A percentile compares a stretch with the other conserved stretches of the same genome.
Conservation (phyloP, 2,888 invertebrate genomes). For the Brachylomia viminalis region DNA sequence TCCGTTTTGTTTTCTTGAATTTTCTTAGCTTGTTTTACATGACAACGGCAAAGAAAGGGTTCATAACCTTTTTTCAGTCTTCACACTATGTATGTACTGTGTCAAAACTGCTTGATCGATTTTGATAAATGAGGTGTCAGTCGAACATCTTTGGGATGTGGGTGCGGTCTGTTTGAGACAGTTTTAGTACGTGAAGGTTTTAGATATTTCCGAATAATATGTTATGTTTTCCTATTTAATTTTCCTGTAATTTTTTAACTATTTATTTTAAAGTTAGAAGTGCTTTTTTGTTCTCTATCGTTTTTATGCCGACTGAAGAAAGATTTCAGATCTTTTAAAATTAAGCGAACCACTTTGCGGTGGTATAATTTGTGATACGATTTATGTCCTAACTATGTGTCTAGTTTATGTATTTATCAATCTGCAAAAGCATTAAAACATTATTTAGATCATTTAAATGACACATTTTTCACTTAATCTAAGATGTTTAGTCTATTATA, state of each 20-base stretch:
- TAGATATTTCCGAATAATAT: background rate
- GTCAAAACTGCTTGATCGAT: slow-evolving; percentile 50
- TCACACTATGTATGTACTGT: background rate
- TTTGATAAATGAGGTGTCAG: slow-evolving; percentile 49
- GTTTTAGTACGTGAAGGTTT: background rate
- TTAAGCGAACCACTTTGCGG: background rate
- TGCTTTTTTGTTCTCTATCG: background rate
- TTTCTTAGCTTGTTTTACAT: slow-evolving; percentile 32
- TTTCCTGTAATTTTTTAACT: background rate
- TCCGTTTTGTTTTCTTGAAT: slow-evolving; percentile 32
- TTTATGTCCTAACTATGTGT: slow-evolving; percentile 14
- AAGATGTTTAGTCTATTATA: slow-evolving; percentile 40
- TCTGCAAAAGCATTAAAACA: slow-evolving; percentile 17
- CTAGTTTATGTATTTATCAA: background rate
- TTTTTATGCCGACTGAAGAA: background rate
- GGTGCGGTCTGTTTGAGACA: slow-evolving; percentile 29
- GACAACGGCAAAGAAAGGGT: background rate
- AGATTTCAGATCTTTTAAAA: slow-evolving; percentile 1
- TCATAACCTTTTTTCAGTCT: background rate
- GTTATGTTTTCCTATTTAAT: background rate
- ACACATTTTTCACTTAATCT: background rate
- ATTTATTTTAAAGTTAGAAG: background rate
- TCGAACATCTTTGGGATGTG: slow-evolving; percentile 34
- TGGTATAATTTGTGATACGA: slow-evolving; percentile 34
- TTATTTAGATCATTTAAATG: slow-evolving; percentile 19